Base-by-base conservation (phyloP, 64 coral and sea anemone species). In the Stylophora pistillata region DNA sequence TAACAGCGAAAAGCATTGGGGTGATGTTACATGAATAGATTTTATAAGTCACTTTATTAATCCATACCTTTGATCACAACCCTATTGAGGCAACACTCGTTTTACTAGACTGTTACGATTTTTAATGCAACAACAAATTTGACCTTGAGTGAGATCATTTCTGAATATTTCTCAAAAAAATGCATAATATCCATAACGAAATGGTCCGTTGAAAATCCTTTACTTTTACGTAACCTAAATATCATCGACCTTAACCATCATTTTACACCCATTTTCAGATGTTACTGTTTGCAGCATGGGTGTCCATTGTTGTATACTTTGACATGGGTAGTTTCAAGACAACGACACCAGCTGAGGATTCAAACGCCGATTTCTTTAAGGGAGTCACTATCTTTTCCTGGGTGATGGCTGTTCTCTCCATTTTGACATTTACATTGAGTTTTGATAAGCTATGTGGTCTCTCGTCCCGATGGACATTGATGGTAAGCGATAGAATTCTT, bases 341-440 rank as follows among this genome's bases (percentile, higher is more conserved):
- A 0, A 9, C 1, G 64, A 68, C 21, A 17, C 7, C 23, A 31
- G 9, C 10, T 13, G 32, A 26, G 23, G 15, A 54, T 14, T 69
- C 80, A 25, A 70, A 84, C 54, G 80, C 60, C 17, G 32, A 84
- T 14, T 69, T 84, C 60, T 84, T 84, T 15, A 53, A 37, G n/a
- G 80, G 80, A 69, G 69, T 84, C 33, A 70, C 80, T 53, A 62
- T 84, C 34, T 84, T 84, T 70, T 10, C 61, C 20, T 84, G 80
- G 80, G 62, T 84, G 32, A 84, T 84, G 80, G 80, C 69, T 23
- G 65, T 84, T 53, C 80, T 84, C 14, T 14, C 53, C 13, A 41
- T 17, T 68, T 28, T 84, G 62, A 84, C 41, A 15, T n/a, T 69
- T 13, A 14, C 69, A 47, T 63, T 84, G 17, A 84, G 61, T 53